Evolutionary conservation across 2,888 invertebrate species (phyloP), one percentile per base, ranked within the genome.

Genomic region (Lithophane leautieri): DNA sequence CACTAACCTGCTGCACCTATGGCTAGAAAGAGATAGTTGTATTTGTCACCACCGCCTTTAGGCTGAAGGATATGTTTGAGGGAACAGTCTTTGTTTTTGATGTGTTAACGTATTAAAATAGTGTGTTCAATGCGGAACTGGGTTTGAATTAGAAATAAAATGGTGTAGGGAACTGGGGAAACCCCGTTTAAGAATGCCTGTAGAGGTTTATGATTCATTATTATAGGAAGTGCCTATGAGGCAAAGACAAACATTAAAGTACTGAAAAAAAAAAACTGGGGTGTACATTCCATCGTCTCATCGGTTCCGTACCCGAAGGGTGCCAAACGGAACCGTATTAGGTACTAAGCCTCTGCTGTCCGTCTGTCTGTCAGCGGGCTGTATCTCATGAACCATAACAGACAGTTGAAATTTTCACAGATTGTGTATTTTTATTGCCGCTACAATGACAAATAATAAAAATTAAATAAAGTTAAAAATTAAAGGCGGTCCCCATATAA

Each of bases 21-120:
- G 40, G 93, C 76, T 79, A 74, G 91, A 95, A 73, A 76, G 92
- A 89, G 95, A 95, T 81, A 85, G 88, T 63, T 78, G 72, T 88
- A 87, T 84, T 89, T 84, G 80, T 76, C 82, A 86, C 85, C 84
- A 78, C 73, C 81, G 74, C 65, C 76, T 77, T 71, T 83, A 65
- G 62, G 78, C 90, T 89, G 90, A 91, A 91, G 92, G 90, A 90
- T 88, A 77, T 86, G 84, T 87, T 84, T 81, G 84, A 85, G 84
- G 88, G 77, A 83, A 74, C 78, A 75, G 79, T 80, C 85, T 88
- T 77, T 88, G 91, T 88, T 91, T 92, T 92, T 90, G 88, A 90
- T 84, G 88, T 90, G 90, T 88, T 89, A 90, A 90, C 86, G 81
- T 88, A 87, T 89, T 89, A 87, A 85, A 87, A 88, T 80, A 81